Percentiles rank a stretch among this genome's conserved stretches.
These are phyloP conservation scores for Desmodus rotundus DNA, from an alignment of 2,113 vertebrate genomes.

Conservation along the genomic window DNA sequence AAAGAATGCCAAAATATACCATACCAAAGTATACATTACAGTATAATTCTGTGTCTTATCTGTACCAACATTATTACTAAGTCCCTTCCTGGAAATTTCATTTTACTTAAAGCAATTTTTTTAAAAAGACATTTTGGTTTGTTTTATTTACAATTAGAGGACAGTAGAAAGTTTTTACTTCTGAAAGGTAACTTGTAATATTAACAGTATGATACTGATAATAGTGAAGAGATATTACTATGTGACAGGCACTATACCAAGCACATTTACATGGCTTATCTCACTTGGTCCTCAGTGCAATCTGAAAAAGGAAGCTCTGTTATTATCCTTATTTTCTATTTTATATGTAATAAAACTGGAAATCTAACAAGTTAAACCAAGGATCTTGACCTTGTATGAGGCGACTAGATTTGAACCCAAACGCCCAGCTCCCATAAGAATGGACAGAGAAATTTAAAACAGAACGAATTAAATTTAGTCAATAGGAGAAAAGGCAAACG, in stretches of 20 bases:
- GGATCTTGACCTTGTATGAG: not conserved
- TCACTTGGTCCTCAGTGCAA: not conserved
- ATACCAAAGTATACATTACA: not conserved
- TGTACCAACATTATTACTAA: not conserved
- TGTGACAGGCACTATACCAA: not conserved
- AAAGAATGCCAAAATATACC: not conserved
- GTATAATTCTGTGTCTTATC: not conserved
- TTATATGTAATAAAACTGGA: not conserved
- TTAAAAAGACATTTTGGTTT: not conserved
- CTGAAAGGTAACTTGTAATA: not conserved
- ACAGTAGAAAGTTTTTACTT: not conserved
- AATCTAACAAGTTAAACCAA: not conserved
- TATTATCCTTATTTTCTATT: not conserved
- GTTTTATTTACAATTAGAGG: not conserved
- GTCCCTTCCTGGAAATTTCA: not conserved
- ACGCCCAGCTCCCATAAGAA: accelerated
- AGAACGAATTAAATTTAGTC: not conserved
- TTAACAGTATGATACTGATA: not conserved
- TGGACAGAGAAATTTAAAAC: not conserved
- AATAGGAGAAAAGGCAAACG: not conserved
- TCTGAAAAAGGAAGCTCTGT: not conserved
- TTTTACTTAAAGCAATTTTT: not conserved
- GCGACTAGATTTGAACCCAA: not conserved
- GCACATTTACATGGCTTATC: not conserved
- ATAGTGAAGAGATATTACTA: not conserved